phyloP scores from a whole-genome alignment of 2,888 invertebrate genomes.

The Sminthurinus aureus region DNA sequence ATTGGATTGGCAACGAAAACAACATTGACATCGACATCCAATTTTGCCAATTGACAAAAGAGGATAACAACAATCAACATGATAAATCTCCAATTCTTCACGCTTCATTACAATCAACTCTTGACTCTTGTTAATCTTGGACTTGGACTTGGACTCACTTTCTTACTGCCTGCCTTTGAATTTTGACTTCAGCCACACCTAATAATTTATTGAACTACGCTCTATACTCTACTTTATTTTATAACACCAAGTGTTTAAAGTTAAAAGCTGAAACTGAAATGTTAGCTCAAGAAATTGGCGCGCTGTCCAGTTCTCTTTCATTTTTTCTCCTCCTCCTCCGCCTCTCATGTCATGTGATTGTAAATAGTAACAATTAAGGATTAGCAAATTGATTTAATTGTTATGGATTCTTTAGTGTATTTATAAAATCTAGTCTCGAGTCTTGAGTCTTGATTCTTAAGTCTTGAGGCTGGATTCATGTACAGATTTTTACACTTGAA shows the following conservation, averaged over 20 bases:
- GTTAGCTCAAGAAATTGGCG: too few species aligned
- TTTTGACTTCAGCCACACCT: slow-evolving; percentile 5
- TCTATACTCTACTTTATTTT: too few species aligned
- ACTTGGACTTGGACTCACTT: background rate
- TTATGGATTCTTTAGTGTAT: background rate
- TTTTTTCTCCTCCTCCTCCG: background rate
- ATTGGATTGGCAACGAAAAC: background rate
- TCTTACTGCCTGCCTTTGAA: slow-evolving; percentile 16
- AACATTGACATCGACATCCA: background rate
- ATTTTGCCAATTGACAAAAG: slow-evolving; percentile 8
- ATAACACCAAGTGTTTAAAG: too few species aligned
- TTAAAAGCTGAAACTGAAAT: too few species aligned
- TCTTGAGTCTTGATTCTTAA: background rate
- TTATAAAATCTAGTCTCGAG: background rate
- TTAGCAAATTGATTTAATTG: slow-evolving; percentile 24
- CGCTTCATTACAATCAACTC: slow-evolving; percentile 11
- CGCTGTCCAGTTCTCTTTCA: background rate
- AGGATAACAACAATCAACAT: slow-evolving; percentile 29
- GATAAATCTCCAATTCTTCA: slow-evolving; percentile 39
- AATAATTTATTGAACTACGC: background rate
- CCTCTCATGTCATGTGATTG: background rate
- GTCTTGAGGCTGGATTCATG: background rate
- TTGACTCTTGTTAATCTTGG: background rate
- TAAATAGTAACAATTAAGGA: background rate
- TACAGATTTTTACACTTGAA: background rate